Conservation (phyloP, 2,113 vertebrate species). For the Dasyurus viverrinus region DNA sequence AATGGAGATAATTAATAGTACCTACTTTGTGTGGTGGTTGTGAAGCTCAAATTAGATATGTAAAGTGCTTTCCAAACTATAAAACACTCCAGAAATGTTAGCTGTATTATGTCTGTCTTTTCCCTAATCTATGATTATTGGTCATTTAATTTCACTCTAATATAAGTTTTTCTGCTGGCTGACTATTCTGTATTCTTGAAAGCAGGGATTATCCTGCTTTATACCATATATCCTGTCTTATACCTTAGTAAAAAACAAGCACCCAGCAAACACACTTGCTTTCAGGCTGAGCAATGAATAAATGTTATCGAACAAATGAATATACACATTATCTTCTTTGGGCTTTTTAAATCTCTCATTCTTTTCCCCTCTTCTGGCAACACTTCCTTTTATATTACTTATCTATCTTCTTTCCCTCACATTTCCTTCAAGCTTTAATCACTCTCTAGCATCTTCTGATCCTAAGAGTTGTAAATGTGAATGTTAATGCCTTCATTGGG, state of each 20-base stretch:
- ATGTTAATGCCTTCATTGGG: background rate
- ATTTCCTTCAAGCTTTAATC: background rate
- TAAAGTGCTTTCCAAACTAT: background rate
- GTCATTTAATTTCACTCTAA: background rate
- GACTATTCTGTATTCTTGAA: background rate
- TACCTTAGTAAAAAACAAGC: background rate
- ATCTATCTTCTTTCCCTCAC: background rate
- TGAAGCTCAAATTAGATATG: background rate
- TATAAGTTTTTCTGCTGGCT: background rate
- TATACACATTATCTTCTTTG: background rate
- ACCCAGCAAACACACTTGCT: background rate
- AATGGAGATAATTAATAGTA: background rate
- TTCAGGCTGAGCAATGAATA: background rate
- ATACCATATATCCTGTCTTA: background rate
- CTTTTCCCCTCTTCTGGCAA: background rate
- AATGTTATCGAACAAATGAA: background rate
- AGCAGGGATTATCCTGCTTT: background rate
- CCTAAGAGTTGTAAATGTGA: background rate
- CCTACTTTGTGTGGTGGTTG: too few relatives aligned
- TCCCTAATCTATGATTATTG: background rate
- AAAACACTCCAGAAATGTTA: background rate
- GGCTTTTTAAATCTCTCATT: background rate
- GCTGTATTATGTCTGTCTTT: background rate
- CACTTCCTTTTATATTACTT: background rate
- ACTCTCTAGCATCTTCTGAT: background rate